phyloP scores from a whole-genome alignment of 2,888 invertebrate genomes.

The Synanthedon vespiformis region DNA sequence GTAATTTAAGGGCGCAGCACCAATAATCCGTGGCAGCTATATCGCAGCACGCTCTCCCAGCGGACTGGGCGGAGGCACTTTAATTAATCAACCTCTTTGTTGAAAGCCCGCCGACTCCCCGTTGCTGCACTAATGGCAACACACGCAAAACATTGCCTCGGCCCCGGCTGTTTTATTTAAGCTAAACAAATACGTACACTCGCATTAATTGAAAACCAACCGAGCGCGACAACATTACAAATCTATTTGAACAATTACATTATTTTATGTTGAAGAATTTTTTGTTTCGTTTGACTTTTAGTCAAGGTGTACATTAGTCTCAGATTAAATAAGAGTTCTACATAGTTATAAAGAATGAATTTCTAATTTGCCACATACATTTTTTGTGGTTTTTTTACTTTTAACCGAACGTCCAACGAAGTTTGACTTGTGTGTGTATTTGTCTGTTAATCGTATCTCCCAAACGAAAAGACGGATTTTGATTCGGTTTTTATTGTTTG shows the following conservation, averaged over 20 bases:
- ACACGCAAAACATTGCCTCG: conserved; percentile 39
- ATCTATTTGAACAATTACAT: conserved; percentile 8
- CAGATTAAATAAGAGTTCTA: too few relatives aligned
- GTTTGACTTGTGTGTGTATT: too few relatives aligned
- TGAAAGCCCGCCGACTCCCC: conserved; percentile 22
- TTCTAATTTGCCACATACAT: too few relatives aligned
- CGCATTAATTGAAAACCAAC: conserved; percentile 49
- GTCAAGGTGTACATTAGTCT: too few relatives aligned
- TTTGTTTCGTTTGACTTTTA: too few relatives aligned
- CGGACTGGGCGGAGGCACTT: conserved; percentile 59
- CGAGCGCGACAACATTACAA: conserved; percentile 28
- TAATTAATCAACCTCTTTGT: conserved; percentile 66
- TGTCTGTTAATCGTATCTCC: too few relatives aligned
- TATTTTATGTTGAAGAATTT: not conserved
- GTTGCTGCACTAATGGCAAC: conserved; percentile 37
- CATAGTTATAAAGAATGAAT: too few relatives aligned
- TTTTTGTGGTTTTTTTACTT: too few relatives aligned
- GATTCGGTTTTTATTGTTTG: too few relatives aligned
- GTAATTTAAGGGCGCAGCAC: conserved; percentile 1
- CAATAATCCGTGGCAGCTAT: conserved; percentile 41
- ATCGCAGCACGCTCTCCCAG: conserved; percentile 43
- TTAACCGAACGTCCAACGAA: too few relatives aligned
- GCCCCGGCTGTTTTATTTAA: conserved; percentile 43
- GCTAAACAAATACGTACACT: conserved; percentile 38
- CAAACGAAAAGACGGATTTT: too few relatives aligned